Evolutionary conservation across 1,140 invertebrate genomes (phyloP), one percentile per base, ranked within the genome.

Genomic region (Tetramorium parvispinum): DNA sequence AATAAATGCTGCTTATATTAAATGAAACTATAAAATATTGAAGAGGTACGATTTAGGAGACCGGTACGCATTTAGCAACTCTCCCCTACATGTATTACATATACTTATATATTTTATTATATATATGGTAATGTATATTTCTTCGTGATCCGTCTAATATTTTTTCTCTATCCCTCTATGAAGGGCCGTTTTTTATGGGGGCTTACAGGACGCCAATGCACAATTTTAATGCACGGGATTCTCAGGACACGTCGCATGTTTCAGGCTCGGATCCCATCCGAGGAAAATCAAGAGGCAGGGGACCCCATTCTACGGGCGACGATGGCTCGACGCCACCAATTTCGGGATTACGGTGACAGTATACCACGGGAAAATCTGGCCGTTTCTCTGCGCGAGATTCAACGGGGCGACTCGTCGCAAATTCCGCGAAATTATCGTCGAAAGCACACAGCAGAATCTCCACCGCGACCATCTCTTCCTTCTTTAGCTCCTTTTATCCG

Each of bases 281-380:
- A 40, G 53, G 68, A 59, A 49, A 83, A 83, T 83, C 53, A 83
- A 83, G 79, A 83, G 66, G 68, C 53, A 59, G 55, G n/a, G 21
- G 18, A 21, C n/a, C 21, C 51, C 37, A 46, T 71, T 71, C 51
- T 40, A 13, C n/a, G n/a, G 16, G 49, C 46, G 65, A 59, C 79
- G 40, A 82, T 53, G 79, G 7, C 43, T 73, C 66, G 55, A 27
- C 32, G 78, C 37, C 24, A 73, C 79, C 79, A 83, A 83, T 83
- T 83, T 83, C 43, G 13, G 68, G 79, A 83, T 83, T 83, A 83
- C 68, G 11, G 53, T 83, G 79, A 83, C 79, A 75, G 79, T 59
- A 24, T 46, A 61, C 24, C 68, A 11, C 24, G 27, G 27, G 77
- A 49, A 83, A 83, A 61, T 73, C 79, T 75, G 43, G 79, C n/a